A percentile compares a stretch with the other conserved stretches of the same genome.
phyloP scores from a whole-genome alignment of 2,113 vertebrate genomes.

The Urocynchramus pylzowi region DNA sequence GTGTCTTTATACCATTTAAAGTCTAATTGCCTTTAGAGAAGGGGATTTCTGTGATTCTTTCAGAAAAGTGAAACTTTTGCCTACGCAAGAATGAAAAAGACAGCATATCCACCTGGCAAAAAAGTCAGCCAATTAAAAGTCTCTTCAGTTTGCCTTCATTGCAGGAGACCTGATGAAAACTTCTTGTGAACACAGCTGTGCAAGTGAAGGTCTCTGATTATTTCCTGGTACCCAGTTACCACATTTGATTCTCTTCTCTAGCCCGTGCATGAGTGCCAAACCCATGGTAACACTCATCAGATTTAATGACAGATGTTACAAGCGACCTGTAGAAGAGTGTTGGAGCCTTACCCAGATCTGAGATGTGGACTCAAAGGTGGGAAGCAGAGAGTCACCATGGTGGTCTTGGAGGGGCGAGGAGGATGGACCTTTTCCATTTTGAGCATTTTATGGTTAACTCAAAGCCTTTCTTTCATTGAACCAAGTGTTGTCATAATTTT shows the following conservation, averaged over 20 bases:
- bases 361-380: not conserved
- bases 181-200: not conserved
- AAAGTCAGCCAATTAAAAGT: not conserved
- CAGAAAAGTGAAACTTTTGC: not conserved
- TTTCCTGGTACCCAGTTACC: not conserved
- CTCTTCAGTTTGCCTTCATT: not conserved
- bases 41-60: not conserved
- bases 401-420: not conserved
- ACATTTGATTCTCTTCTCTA: not conserved
- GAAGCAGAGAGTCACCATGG: not conserved
- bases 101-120: not conserved
- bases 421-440: not conserved
- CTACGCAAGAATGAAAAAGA: not conserved
- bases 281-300: not conserved
- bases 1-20: not conserved
- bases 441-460: slow-evolving; percentile 1
- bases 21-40: not conserved
- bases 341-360: not conserved
- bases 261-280: not conserved
- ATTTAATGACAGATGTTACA: not conserved
- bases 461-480: slow-evolving; percentile 24
- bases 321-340: not conserved
- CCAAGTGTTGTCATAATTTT: slow-evolving; percentile 37
- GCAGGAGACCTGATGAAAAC: not conserved
- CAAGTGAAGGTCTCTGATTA: not conserved